phyloP scores from a whole-genome alignment of 2,797 vertebrate species.

The Prionace glauca region DNA sequence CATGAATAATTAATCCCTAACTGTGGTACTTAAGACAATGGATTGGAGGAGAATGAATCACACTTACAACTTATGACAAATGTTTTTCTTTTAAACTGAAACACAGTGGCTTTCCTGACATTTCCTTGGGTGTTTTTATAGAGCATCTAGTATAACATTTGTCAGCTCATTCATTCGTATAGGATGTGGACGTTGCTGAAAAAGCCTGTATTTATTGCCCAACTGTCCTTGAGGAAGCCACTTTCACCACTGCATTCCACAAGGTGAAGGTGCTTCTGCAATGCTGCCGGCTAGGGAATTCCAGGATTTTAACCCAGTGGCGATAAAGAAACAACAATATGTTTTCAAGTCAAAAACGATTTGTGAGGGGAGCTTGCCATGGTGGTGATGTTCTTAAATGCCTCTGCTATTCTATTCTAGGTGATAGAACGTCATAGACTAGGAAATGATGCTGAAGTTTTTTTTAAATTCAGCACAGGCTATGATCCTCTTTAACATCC shows the following conservation, averaged over 20 bases:
- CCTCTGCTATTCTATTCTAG: not conserved
- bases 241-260: not conserved
- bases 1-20: not conserved
- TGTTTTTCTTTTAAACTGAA: not conserved
- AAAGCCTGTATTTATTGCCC: not conserved
- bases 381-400: not conserved
- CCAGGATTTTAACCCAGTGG: not conserved
- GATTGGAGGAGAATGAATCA: not conserved
- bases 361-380: not conserved
- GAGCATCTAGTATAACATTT: not conserved
- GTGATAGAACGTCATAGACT: not conserved
- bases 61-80: not conserved
- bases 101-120: not conserved
- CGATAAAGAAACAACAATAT: not conserved
- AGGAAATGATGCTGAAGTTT: not conserved
- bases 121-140: not conserved
- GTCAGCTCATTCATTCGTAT: not conserved
- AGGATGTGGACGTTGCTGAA: not conserved
- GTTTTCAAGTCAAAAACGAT: not conserved
- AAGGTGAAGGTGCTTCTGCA: not conserved
- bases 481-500: too few relatives aligned
- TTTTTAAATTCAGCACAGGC: too few relatives aligned
- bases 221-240: not conserved
- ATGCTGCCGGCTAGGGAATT: not conserved
- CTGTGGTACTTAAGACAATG: too few relatives aligned